Conservation (phyloP, 1,140 invertebrate genomes). For the Eueides isabella region DNA sequence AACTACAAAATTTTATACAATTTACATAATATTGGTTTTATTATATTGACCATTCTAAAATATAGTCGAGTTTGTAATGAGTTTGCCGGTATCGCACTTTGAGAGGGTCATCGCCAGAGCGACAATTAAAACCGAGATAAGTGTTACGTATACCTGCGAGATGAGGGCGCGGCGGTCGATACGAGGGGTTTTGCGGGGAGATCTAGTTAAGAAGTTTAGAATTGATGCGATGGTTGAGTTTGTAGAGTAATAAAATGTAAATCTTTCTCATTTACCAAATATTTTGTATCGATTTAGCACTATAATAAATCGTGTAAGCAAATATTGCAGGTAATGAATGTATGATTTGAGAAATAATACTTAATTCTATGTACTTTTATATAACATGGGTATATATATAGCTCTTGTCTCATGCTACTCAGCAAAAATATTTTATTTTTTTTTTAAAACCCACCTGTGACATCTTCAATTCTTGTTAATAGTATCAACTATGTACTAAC, state of each 20-base stretch:
- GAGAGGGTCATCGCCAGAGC: constrained; percentile 40
- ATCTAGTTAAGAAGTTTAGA: constrained; percentile 69
- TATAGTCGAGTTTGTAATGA: constrained; percentile 21
- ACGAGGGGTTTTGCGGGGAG: constrained; percentile 52
- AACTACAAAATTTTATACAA: not conserved
- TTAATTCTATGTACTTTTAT: no score
- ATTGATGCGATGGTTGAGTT: constrained; percentile 2
- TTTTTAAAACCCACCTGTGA: no score
- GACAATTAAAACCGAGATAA: constrained; percentile 81
- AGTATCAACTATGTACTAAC: no score
- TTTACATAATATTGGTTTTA: not conserved
- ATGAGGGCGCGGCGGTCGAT: constrained; percentile 76
- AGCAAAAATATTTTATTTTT: no score
- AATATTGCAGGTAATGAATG: not conserved
- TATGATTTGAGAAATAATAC: not conserved
- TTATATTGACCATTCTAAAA: not conserved
- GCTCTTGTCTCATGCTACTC: no score
- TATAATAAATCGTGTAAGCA: not conserved
- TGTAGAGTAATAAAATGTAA: not conserved
- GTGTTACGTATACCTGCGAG: constrained; percentile 78
- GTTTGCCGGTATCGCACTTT: constrained; percentile 19
- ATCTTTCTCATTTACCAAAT: not conserved
- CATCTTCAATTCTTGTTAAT: no score
- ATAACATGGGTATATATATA: no score
- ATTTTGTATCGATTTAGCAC: not conserved